Conservation (phyloP, 1,140 invertebrate species). For the Cyclina sinensis region DNA sequence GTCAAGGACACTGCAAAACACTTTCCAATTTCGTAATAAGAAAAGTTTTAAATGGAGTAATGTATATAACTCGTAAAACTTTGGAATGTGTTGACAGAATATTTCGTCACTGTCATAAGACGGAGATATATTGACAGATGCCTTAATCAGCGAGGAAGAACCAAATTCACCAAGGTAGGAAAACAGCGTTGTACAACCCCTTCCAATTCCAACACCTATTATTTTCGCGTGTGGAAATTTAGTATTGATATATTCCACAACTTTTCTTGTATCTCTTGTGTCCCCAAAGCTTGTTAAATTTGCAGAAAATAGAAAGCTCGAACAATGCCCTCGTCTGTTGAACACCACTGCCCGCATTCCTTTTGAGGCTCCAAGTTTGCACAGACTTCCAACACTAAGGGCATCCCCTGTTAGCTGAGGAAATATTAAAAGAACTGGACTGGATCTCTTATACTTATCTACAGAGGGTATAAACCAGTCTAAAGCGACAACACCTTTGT, state of each 20-base stretch:
- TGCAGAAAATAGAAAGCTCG: conserved; percentile 76
- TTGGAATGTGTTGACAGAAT: conserved; percentile 57
- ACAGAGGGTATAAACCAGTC: conserved; percentile 32
- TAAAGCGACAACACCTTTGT: conserved; percentile 52
- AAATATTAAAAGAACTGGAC: conserved; percentile 68
- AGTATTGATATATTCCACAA: conserved; percentile 66
- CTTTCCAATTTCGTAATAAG: conserved; percentile 72
- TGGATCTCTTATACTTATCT: conserved; percentile 7
- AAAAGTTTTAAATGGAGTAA: conserved; percentile 75
- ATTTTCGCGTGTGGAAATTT: conserved; percentile 65
- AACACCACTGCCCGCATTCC: conserved; percentile 79
- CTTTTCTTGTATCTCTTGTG: conserved; percentile 68
- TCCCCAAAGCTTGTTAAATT: conserved; percentile 76
- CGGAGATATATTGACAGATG: conserved; percentile 35
- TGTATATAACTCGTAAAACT: conserved; percentile 77
- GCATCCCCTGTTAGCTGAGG: conserved; percentile 76
- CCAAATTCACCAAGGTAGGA: conserved; percentile 75
- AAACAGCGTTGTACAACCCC: conserved; percentile 68
- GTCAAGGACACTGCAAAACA: conserved; percentile 74
- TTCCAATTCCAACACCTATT: conserved; percentile 64
- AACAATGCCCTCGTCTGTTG: conserved; percentile 79
- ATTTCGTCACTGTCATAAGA: conserved; percentile 43
- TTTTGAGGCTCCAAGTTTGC: conserved; percentile 57
- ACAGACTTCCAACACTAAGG: conserved; percentile 58
- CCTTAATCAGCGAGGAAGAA: conserved; percentile 21